These are phyloP conservation scores for Eucidaris tribuloides DNA, from an alignment of 35 echinoderm and acorn worm genomes.

Conservation along the genomic window DNA sequence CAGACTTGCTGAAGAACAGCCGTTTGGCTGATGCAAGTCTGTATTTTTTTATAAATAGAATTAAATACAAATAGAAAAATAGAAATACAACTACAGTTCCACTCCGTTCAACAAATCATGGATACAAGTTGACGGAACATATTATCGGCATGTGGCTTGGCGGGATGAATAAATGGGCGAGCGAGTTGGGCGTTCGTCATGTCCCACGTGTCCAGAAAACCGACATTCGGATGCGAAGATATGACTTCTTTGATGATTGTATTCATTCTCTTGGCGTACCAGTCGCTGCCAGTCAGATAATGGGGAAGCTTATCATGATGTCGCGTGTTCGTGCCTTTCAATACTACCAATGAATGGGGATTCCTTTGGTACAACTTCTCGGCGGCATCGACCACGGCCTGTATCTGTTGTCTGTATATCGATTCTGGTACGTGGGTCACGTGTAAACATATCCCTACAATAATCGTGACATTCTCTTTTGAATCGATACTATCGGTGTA, in stretches of 20 bases:
- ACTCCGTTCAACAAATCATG: no score
- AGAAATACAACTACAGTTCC: no score
- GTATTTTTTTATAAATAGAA: no score
- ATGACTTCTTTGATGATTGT: neutral
- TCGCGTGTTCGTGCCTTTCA: constrained; percentile 10
- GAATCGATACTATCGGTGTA: neutral
- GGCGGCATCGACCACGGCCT: neutral
- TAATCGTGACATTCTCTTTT: neutral
- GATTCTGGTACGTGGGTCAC: neutral
- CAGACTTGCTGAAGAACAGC: no score
- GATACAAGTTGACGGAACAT: neutral
- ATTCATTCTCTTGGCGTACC: neutral
- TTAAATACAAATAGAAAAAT: no score
- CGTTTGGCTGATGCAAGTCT: no score
- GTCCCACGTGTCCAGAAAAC: neutral
- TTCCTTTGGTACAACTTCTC: neutral
- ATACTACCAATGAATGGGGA: neutral
- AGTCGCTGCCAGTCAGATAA: neutral
- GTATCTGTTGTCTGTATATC: neutral
- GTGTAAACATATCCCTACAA: neutral
- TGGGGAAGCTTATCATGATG: neutral
- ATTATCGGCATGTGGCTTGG: neutral
- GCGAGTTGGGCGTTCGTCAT: neutral
- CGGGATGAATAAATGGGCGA: neutral
- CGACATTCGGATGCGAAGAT: neutral